Percentiles rank a stretch among this genome's conserved stretches.
Conservation (phyloP, 2,888 invertebrate genomes). For the Diabrotica balteata region DNA sequence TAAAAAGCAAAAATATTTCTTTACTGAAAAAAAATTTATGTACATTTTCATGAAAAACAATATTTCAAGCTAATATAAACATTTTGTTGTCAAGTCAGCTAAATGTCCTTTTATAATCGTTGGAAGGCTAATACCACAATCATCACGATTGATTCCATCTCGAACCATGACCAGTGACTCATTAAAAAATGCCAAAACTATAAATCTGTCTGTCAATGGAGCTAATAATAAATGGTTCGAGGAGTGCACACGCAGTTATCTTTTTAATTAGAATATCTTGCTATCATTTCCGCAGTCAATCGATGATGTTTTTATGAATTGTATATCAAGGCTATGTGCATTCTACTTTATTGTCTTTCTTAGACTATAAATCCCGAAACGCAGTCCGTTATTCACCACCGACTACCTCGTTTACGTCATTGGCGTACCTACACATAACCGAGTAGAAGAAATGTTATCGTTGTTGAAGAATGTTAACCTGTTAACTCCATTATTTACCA, state of each 20-base stretch:
- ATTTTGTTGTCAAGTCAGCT: too few relatives aligned
- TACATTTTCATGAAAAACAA: too few relatives aligned
- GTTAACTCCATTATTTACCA: too few relatives aligned
- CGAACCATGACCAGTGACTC: too few relatives aligned
- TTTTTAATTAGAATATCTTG: slow-evolving; percentile 3
- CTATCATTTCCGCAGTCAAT: slow-evolving; percentile 10
- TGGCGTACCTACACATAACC: neutral
- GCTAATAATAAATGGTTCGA: neutral
- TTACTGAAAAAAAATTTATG: too few relatives aligned
- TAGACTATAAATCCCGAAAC: slow-evolving; percentile 1
- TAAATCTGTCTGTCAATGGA: slow-evolving; percentile 1
- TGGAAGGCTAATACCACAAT: too few relatives aligned
- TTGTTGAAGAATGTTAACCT: too few relatives aligned
- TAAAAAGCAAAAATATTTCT: too few relatives aligned
- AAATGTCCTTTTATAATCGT: too few relatives aligned
- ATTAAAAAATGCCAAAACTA: neutral
- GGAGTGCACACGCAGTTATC: neutral
- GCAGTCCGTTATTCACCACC: slow-evolving; percentile 8
- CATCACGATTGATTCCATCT: too few relatives aligned
- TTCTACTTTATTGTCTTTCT: neutral
- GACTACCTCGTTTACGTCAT: neutral
- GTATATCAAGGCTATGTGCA: slow-evolving; percentile 4
- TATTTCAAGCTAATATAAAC: neutral
- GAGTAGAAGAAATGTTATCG: too few relatives aligned
- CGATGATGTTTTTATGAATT: slow-evolving; percentile 5